A percentile compares a stretch with the other conserved stretches of the same genome.
Conservation (phyloP, 2,113 vertebrate genomes). For the Cyanocitta stelleri region DNA sequence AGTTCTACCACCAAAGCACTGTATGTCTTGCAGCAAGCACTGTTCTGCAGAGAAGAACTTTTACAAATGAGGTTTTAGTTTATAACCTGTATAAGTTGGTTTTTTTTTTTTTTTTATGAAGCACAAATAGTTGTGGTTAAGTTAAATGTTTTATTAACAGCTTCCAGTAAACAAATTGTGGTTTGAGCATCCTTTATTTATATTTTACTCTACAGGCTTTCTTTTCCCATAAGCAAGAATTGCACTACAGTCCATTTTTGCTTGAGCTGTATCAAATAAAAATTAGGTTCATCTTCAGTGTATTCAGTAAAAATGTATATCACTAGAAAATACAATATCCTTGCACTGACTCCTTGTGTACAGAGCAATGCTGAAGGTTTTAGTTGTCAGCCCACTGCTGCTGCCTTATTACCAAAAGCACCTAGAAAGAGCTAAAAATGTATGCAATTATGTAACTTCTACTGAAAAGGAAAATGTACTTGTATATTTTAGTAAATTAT, state of each 20-base stretch:
- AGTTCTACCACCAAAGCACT: constrained; percentile 8
- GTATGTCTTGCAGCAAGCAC: neutral
- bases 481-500: constrained; percentile 63
- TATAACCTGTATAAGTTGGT: neutral
- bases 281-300: neutral
- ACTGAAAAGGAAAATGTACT: constrained; percentile 43
- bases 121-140: constrained; percentile 21
- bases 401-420: constrained; percentile 68
- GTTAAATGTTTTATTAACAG: neutral
- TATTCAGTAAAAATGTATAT: constrained; percentile 33
- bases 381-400: neutral
- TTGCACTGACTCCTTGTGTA: constrained; percentile 10
- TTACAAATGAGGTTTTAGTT: neutral
- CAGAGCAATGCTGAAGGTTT: neutral
- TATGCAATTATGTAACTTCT: constrained; percentile 68
- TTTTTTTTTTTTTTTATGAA: neutral
- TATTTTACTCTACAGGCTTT: neutral
- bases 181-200: neutral
- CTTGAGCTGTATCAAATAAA: constrained; percentile 18
- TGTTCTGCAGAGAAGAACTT: neutral
- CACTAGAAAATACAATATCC: constrained; percentile 1
- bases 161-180: neutral
- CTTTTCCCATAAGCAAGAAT: constrained; percentile 33
- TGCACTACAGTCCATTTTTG: constrained; percentile 29
- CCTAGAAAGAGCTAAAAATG: constrained; percentile 54